Conservation (phyloP, 2,797 vertebrate genomes). For the Pelobates cultripes region DNA sequence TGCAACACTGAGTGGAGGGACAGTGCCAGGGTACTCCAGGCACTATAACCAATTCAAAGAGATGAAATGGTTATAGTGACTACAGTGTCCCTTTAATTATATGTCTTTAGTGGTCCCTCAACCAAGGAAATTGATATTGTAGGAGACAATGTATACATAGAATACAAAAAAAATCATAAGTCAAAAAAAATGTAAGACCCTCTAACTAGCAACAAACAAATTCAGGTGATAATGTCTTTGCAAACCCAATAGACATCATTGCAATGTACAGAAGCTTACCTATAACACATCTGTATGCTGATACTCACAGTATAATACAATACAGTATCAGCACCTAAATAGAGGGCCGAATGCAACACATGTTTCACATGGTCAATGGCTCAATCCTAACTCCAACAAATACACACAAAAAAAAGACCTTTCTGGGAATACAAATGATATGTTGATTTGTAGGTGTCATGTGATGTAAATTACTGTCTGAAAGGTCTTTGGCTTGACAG, state of each 20-base stretch:
- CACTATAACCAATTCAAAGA: too few relatives aligned
- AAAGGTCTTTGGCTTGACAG: background rate
- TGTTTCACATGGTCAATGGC: conserved; percentile 1
- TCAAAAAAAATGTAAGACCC: background rate
- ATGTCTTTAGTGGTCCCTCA: too few relatives aligned
- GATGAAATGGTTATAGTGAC: too few relatives aligned
- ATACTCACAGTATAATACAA: conserved; percentile 38
- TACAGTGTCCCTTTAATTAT: too few relatives aligned
- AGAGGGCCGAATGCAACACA: conserved; percentile 17
- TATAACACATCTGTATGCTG: conserved; percentile 38
- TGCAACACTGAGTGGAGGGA: too few relatives aligned
- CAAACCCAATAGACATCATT: conserved; percentile 6
- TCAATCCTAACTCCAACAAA: background rate
- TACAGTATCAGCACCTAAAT: conserved; percentile 16
- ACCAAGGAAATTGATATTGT: too few relatives aligned
- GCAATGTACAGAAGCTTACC: conserved; percentile 16
- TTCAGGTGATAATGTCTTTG: background rate
- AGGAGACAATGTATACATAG: background rate
- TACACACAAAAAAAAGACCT: background rate
- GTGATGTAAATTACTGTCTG: conserved; percentile 12
- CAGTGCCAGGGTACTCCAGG: too few relatives aligned
- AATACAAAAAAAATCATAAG: background rate
- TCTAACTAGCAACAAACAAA: background rate
- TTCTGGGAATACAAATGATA: background rate
- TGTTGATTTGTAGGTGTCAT: background rate